These are phyloP conservation scores for Melanchra persicariae DNA, from an alignment of 2,888 invertebrate genomes.

Conservation along the genomic window DNA sequence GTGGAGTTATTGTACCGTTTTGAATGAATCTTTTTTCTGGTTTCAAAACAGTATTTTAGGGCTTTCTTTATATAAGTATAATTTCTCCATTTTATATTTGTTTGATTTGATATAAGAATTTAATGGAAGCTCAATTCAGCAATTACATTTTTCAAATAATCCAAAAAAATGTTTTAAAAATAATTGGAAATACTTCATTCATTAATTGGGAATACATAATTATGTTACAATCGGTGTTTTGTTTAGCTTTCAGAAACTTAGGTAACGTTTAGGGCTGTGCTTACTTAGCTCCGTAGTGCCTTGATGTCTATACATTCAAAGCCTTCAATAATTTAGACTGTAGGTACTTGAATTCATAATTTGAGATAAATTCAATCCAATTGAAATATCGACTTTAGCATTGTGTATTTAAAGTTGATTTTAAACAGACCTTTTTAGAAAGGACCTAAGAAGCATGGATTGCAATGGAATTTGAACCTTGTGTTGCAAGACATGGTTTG, in stretches of 20 bases:
- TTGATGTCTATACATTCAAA: constrained; percentile 50
- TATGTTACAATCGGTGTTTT: neutral
- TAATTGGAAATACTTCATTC: neutral
- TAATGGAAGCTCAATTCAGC: constrained; percentile 2
- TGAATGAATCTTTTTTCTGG: constrained; percentile 11
- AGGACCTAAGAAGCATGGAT: too few species aligned
- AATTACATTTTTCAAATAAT: neutral
- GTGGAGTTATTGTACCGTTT: constrained; percentile 26
- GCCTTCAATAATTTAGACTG: constrained; percentile 17
- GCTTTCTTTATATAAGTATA: constrained; percentile 19
- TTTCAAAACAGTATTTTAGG: constrained; percentile 52
- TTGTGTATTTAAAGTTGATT: too few species aligned
- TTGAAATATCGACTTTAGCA: too few species aligned
- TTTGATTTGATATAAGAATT: neutral
- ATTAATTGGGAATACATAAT: too few species aligned
- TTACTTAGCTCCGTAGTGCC: constrained; percentile 60
- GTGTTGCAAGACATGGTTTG: too few species aligned
- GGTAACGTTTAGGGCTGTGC: constrained; percentile 71
- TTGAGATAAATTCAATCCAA: too few species aligned
- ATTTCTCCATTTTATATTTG: constrained; percentile 10
- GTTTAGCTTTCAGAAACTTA: constrained; percentile 34
- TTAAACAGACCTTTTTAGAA: too few species aligned
- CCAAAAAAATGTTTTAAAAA: neutral
- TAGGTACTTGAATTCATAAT: neutral
- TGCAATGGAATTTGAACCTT: too few species aligned